A percentile compares a stretch with the other conserved stretches of the same genome.
Conservation (phyloP, 1,140 invertebrate species). For the Caenorhabditis inopinata region DNA sequence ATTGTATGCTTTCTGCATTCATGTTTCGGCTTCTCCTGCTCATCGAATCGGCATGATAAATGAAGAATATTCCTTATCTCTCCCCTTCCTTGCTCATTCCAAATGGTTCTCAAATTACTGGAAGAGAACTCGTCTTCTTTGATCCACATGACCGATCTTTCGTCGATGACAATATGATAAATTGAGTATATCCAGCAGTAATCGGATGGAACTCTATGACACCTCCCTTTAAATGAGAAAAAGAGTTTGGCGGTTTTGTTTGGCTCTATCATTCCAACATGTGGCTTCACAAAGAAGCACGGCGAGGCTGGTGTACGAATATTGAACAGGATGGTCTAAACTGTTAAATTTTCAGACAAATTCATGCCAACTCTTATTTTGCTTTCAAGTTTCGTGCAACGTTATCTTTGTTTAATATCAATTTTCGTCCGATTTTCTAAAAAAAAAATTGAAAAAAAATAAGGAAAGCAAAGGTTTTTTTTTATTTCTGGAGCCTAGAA, state of each 20-base stretch:
- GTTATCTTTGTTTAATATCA: too few relatives aligned
- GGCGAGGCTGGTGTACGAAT: neutral
- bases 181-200: neutral
- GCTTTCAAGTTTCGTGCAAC: too few relatives aligned
- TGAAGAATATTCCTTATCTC: neutral
- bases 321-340: neutral
- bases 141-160: neutral
- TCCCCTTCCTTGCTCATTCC: neutral
- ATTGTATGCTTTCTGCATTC: neutral
- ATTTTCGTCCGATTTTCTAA: too few relatives aligned
- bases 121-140: constrained; percentile 21
- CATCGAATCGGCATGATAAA: neutral
- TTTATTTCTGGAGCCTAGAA: too few relatives aligned
- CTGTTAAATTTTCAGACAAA: too few relatives aligned
- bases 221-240: neutral
- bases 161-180: neutral
- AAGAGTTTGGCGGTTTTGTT: neutral
- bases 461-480: too few relatives aligned
- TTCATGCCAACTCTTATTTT: too few relatives aligned
- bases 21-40: neutral
- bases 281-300: neutral
- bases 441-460: too few relatives aligned
- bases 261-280: neutral
- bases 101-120: neutral
- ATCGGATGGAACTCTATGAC: neutral